Evolutionary conservation across 1,140 invertebrate species (phyloP).

Genomic region (Myzus persicae): DNA sequence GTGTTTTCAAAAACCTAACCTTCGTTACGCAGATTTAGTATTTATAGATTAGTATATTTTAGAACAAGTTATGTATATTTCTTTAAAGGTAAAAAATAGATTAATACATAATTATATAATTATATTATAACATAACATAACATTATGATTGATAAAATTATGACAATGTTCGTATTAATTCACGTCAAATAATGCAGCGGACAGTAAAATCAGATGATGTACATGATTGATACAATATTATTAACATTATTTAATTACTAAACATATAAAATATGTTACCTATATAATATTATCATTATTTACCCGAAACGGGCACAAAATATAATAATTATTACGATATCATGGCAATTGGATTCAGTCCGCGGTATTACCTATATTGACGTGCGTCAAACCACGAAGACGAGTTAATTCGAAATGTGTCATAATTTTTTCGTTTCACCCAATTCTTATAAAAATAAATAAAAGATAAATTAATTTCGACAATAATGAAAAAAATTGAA

Average conservation of each 20-base stretch:
- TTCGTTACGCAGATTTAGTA: neutral
- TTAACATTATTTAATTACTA: neutral
- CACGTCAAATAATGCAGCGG: neutral
- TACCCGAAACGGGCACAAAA: neutral
- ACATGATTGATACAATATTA: neutral
- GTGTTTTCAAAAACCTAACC: neutral
- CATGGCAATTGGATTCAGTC: constrained; percentile 17
- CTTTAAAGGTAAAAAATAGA: neutral
- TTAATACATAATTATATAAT: neutral
- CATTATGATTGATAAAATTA: constrained; percentile 11
- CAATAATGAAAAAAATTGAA: neutral
- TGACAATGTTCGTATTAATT: constrained; percentile 30
- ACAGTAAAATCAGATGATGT: neutral
- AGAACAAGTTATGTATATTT: neutral
- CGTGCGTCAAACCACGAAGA: neutral
- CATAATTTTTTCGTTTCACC: constrained; percentile 27
- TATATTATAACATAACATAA: neutral
- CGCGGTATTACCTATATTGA: neutral
- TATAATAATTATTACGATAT: neutral
- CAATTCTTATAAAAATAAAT: neutral
- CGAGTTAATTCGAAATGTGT: constrained; percentile 8
- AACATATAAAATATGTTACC: neutral
- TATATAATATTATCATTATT: neutral
- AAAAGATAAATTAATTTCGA: neutral
- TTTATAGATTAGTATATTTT: neutral